Percentiles rank a stretch among this genome's conserved stretches.
These are phyloP conservation scores for Pyrrhia umbra DNA, from an alignment of 2,888 invertebrate genomes.

Conservation along the genomic window DNA sequence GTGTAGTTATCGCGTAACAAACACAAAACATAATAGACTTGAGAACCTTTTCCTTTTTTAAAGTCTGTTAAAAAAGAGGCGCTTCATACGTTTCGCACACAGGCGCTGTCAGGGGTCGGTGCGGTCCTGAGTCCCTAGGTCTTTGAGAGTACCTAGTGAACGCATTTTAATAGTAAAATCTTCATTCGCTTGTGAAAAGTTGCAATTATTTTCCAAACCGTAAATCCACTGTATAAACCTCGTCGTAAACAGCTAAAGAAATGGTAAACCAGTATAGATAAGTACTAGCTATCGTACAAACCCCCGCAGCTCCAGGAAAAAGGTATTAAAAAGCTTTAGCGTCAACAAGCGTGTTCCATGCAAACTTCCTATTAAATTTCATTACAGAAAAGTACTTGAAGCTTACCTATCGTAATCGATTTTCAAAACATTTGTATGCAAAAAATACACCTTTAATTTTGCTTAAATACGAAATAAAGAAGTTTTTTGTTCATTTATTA, in stretches of 20 bases:
- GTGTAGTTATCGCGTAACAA: too few species aligned
- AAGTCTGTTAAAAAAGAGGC: too few species aligned
- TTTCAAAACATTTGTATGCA: conserved; percentile 10
- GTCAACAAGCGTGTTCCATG: conserved; percentile 43
- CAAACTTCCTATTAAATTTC: conserved; percentile 42
- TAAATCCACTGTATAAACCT: conserved; percentile 41
- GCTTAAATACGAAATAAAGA: neutral
- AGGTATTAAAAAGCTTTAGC: conserved; percentile 38
- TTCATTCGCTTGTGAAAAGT: conserved; percentile 31
- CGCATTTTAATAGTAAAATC: conserved; percentile 53
- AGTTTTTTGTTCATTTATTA: neutral
- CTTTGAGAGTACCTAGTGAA: too few species aligned
- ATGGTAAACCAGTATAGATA: conserved; percentile 19
- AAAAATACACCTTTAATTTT: conserved; percentile 5
- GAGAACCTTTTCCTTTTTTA: too few species aligned
- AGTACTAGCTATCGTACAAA: conserved; percentile 18
- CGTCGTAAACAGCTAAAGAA: conserved; percentile 28
- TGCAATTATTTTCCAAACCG: conserved; percentile 45
- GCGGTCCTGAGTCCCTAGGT: too few species aligned
- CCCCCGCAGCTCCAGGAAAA: conserved; percentile 9
- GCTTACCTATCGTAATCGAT: conserved; percentile 40
- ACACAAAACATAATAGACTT: too few species aligned
- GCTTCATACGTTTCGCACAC: too few species aligned
- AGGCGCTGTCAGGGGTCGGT: too few species aligned
- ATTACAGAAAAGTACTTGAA: conserved; percentile 36